Evolutionary conservation across 2,797 vertebrate species (phyloP).

Genomic region (Karalla daura): DNA sequence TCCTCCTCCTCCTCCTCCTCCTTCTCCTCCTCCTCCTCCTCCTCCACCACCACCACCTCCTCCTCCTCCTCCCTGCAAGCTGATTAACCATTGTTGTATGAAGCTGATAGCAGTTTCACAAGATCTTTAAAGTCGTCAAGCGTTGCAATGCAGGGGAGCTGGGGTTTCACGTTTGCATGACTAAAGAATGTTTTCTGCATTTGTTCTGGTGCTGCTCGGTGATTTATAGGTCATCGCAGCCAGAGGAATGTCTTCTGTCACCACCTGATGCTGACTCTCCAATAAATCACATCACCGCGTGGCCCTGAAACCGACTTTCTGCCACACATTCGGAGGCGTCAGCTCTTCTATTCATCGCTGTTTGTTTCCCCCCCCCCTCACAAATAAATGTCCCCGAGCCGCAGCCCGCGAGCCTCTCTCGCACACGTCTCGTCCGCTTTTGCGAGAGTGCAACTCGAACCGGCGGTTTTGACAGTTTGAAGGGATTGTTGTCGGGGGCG

Average conservation of each 20-base stretch:
- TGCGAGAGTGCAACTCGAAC: constrained; percentile 15
- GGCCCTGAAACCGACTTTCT: constrained; percentile 19
- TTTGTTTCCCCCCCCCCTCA: constrained; percentile 1
- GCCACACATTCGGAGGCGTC: constrained; percentile 47
- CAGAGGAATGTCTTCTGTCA: constrained; percentile 62
- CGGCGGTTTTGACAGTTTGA: constrained; percentile 17
- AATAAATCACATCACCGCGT: constrained; percentile 53
- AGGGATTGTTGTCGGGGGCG: constrained; percentile 14
- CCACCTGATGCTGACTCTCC: constrained; percentile 56
- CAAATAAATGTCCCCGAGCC: constrained; percentile 6
- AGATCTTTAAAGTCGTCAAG: constrained; percentile 37
- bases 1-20: too few relatives aligned
- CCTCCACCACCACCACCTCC: too few relatives aligned
- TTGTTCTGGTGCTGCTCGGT: constrained; percentile 49
- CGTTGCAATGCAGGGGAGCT: constrained; percentile 14
- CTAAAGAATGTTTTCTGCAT: constrained; percentile 54
- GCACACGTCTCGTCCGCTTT: too few relatives aligned
- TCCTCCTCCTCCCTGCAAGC: constrained; percentile 34
- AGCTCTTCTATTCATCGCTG: background rate
- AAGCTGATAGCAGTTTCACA: constrained; percentile 64
- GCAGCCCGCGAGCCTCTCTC: too few relatives aligned
- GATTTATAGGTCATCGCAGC: constrained; percentile 58
- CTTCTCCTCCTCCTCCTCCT: too few relatives aligned
- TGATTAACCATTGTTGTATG: constrained; percentile 73
- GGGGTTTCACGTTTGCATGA: constrained; percentile 36